phyloP scores from a whole-genome alignment of 1,140 invertebrate species.

The Apocrypta bakeri region DNA sequence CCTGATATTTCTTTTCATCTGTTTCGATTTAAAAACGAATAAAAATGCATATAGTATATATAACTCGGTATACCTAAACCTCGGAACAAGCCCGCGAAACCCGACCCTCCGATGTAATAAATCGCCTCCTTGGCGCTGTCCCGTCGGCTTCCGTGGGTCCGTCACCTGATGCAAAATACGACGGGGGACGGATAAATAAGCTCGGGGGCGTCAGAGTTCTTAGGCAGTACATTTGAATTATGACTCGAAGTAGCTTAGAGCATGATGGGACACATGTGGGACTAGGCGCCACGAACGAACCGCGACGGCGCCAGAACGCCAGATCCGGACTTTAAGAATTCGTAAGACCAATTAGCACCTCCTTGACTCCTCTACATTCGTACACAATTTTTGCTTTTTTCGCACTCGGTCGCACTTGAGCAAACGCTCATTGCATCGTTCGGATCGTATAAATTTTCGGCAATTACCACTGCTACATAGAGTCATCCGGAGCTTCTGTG shows the following conservation, averaged over 20 bases:
- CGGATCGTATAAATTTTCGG: neutral
- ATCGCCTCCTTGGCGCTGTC: neutral
- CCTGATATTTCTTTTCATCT: neutral
- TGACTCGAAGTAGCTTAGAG: conserved; percentile 46
- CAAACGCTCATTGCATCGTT: neutral
- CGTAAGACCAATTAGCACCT: conserved; percentile 68
- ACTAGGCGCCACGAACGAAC: conserved; percentile 62
- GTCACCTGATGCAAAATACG: conserved; percentile 37
- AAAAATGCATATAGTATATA: too few species aligned
- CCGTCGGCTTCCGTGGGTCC: conserved; percentile 2
- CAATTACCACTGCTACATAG: too few species aligned
- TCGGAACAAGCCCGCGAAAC: neutral
- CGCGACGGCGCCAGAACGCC: conserved; percentile 63
- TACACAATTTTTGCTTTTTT: neutral
- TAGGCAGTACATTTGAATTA: conserved; percentile 59
- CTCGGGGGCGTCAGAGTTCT: conserved; percentile 1
- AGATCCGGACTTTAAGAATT: conserved; percentile 43
- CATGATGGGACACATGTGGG: conserved; percentile 61
- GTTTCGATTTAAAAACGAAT: neutral
- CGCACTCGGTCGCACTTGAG: neutral
- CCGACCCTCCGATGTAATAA: conserved; percentile 11
- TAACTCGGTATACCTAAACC: neutral
- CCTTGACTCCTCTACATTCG: neutral
- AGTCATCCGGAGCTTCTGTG: too few species aligned
- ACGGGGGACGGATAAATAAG: neutral